These are phyloP conservation scores for Scopus umbretta DNA, from an alignment of 2,113 vertebrate genomes.

Conservation along the genomic window DNA sequence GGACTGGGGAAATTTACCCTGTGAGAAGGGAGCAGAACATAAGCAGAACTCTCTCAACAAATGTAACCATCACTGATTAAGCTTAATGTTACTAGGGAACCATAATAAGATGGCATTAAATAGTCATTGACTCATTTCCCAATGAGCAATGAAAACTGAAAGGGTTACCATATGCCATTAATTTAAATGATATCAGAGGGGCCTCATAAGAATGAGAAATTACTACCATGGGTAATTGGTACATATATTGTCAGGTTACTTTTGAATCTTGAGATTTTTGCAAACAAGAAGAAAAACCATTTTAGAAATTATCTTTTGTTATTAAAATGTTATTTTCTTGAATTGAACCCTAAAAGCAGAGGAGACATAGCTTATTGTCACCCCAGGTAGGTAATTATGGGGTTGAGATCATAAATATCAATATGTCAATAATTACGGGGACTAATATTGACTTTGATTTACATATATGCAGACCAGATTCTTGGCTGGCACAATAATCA, in stretches of 20 bases:
- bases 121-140: conserved; percentile 44
- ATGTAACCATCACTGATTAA: conserved; percentile 34
- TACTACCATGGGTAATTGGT: neutral
- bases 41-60: conserved; percentile 23
- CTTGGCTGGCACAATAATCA: neutral
- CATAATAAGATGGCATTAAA: conserved; percentile 35
- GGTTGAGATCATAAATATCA: neutral
- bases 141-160: conserved; percentile 37
- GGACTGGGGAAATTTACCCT: neutral
- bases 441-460: neutral
- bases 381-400: neutral
- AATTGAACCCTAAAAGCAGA: neutral
- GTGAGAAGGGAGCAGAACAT: neutral
- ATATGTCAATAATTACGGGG: neutral
- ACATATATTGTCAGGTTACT: neutral
- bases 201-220: conserved; percentile 8
- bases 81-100: neutral
- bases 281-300: neutral
- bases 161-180: conserved; percentile 25
- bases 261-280: neutral
- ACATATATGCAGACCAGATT: neutral
- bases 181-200: neutral
- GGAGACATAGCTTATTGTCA: neutral
- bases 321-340: neutral
- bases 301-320: neutral